Percentiles rank a stretch among this genome's conserved stretches.
phyloP scores from a whole-genome alignment of 2,888 invertebrate genomes.

The Acleris holmiana region DNA sequence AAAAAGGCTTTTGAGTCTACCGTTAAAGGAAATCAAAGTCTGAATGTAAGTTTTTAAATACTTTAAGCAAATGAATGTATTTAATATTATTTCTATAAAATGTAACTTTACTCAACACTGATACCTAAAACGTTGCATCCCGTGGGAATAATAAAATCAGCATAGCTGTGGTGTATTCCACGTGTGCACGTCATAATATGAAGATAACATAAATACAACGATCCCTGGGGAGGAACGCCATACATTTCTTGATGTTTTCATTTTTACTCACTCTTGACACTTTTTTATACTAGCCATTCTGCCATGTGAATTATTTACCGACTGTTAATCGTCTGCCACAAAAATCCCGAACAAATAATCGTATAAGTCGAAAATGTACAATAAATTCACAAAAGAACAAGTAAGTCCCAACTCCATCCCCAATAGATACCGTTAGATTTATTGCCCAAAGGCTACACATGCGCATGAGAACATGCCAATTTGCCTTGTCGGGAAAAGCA shows the following conservation, averaged over 20 bases:
- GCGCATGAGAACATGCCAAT: constrained; percentile 34
- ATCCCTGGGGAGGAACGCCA: neutral
- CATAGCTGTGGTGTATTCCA: constrained; percentile 1
- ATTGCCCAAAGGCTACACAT: constrained; percentile 26
- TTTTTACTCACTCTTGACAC: neutral
- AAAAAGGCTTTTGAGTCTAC: too few species aligned
- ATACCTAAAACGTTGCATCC: neutral
- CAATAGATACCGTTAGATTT: constrained; percentile 36
- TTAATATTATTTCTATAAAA: too few species aligned
- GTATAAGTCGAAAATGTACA: constrained; percentile 11
- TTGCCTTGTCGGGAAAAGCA: constrained; percentile 12
- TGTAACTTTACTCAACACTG: neutral
- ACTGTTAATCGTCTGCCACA: too few species aligned
- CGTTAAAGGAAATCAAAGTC: too few species aligned
- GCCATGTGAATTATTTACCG: too few species aligned
- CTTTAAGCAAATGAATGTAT: too few species aligned
- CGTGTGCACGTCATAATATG: neutral
- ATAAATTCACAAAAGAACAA: constrained; percentile 31
- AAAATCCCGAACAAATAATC: constrained; percentile 6
- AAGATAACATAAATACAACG: neutral
- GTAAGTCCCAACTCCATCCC: constrained; percentile 27
- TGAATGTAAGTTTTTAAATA: too few species aligned
- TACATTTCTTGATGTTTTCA: neutral
- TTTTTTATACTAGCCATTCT: too few species aligned
- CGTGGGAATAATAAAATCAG: constrained; percentile 5